phyloP scores from a whole-genome alignment of 64 coral and sea anemone species.

The Pocillopora damicornis region DNA sequence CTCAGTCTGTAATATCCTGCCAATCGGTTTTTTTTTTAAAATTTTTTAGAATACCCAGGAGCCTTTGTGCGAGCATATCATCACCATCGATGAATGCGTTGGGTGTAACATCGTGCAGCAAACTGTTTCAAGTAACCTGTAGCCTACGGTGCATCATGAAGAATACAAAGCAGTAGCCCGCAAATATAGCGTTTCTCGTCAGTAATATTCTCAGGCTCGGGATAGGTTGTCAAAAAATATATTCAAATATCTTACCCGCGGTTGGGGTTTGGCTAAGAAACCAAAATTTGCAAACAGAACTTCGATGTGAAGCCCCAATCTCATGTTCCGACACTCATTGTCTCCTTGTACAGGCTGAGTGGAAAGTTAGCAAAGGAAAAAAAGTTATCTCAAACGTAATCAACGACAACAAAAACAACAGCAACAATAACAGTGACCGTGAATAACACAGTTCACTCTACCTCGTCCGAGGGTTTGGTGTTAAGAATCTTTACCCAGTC shows the following conservation, averaged over 20 bases:
- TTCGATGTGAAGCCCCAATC: slow-evolving; percentile 84
- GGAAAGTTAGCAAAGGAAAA: not conserved
- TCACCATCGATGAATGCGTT: too few species aligned
- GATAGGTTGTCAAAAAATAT: not conserved
- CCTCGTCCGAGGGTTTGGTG: slow-evolving; percentile 70
- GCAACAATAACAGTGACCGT: not conserved
- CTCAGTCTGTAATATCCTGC: too few species aligned
- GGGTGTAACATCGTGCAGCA: too few species aligned
- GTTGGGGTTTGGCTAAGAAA: slow-evolving; percentile 92
- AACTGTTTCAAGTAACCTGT: too few species aligned
- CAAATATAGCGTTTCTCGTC: not conserved
- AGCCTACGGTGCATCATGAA: too few species aligned
- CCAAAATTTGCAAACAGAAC: slow-evolving; percentile 91
- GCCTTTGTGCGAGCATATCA: too few species aligned
- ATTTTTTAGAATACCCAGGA: too few species aligned
- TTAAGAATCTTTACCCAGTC: slow-evolving; percentile 95
- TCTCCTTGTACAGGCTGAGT: slow-evolving; percentile 54
- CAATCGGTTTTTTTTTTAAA: too few species aligned
- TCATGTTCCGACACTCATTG: slow-evolving; percentile 74
- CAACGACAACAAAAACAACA: not conserved
- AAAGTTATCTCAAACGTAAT: not conserved
- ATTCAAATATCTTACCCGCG: slow-evolving; percentile 59
- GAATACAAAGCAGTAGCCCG: too few species aligned
- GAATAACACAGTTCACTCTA: not conserved
- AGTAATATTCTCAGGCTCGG: too few species aligned